Conservation (phyloP, 2,888 invertebrate genomes). For the Cylindroiulus punctatus region DNA sequence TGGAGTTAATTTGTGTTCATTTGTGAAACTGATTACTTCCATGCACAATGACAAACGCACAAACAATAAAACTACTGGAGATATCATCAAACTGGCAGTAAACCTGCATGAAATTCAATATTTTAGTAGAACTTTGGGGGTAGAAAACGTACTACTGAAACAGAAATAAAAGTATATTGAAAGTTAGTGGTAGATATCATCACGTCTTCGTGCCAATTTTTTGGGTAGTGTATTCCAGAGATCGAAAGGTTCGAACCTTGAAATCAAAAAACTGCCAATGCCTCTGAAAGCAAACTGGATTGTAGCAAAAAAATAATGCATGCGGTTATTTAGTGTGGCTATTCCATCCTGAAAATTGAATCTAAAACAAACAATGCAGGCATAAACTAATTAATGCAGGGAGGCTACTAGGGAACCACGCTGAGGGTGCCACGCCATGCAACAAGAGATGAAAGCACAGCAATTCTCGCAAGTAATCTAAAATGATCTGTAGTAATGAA, state of each 20-base stretch:
- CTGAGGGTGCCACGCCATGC: constrained; percentile 56
- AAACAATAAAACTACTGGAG: neutral
- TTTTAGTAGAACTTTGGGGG: constrained; percentile 30
- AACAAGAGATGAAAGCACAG: constrained; percentile 49
- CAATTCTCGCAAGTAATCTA: constrained; percentile 47
- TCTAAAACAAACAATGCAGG: constrained; percentile 49
- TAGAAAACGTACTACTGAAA: constrained; percentile 38
- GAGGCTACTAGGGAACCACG: constrained; percentile 54
- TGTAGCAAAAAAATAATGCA: constrained; percentile 51
- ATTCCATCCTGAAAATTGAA: constrained; percentile 43
- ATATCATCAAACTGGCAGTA: constrained; percentile 43
- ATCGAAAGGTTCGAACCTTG: constrained; percentile 3
- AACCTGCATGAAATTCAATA: constrained; percentile 36
- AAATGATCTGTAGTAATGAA: constrained; percentile 33
- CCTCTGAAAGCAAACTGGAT: constrained; percentile 52
- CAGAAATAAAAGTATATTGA: neutral
- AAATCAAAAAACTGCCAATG: constrained; percentile 32
- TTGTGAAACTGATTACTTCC: constrained; percentile 24
- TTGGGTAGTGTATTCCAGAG: constrained; percentile 1
- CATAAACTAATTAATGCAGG: constrained; percentile 49
- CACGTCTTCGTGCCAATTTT: constrained; percentile 10
- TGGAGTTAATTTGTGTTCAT: neutral
- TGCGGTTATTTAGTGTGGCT: constrained; percentile 50
- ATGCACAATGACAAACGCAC: constrained; percentile 16
- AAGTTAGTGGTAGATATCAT: constrained; percentile 39